Evolutionary conservation across 2,797 vertebrate species (phyloP).

Genomic region (Halcyon chelicuti): DNA sequence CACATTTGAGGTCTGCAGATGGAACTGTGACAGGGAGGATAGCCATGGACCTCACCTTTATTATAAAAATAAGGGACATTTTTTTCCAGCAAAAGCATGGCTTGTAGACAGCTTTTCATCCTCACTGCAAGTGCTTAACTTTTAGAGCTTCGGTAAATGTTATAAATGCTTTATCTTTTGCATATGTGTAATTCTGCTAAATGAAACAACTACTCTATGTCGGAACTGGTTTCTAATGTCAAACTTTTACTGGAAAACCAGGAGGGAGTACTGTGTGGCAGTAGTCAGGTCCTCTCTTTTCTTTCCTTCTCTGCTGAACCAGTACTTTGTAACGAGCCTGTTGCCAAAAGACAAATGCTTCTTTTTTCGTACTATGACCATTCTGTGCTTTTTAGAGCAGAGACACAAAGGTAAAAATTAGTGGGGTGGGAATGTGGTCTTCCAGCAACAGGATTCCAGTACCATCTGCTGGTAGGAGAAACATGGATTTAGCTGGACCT

Average conservation of each 20-base stretch:
- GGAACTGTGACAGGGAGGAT: background rate
- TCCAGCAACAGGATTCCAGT: constrained; percentile 21
- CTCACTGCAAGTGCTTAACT: background rate
- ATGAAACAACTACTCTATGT: background rate
- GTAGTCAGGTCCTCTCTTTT: background rate
- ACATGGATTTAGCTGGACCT: background rate
- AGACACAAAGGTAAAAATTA: background rate
- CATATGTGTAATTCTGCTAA: background rate
- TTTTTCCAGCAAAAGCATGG: background rate
- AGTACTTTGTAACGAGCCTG: background rate
- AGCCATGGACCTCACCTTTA: background rate
- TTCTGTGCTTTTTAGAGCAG: constrained; percentile 1
- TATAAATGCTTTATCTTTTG: background rate
- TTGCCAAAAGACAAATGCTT: background rate
- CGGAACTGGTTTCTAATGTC: background rate
- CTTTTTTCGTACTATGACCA: background rate
- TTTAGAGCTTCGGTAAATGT: background rate
- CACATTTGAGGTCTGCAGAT: background rate
- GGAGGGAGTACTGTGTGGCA: background rate
- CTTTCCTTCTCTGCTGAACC: background rate
- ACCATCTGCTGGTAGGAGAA: constrained; percentile 32
- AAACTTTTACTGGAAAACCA: background rate
- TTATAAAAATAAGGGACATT: background rate
- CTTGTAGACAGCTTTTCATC: background rate
- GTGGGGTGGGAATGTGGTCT: background rate